phyloP scores from a whole-genome alignment of 2,113 vertebrate species.

The Ascaphus truei region DNA sequence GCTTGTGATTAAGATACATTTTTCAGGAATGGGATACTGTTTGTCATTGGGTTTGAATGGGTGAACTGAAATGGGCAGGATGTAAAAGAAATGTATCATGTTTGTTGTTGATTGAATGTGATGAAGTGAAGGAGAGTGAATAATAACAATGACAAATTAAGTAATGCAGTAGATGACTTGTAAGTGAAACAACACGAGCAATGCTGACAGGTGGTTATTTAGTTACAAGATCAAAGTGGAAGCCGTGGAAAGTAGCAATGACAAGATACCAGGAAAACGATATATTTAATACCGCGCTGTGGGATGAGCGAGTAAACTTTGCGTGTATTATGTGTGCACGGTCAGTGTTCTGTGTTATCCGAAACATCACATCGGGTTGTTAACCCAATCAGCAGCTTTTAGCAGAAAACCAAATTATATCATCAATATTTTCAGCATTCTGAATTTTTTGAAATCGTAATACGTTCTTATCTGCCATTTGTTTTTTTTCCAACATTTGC shows the following conservation, averaged over 20 bases:
- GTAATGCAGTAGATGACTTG: constrained; percentile 35
- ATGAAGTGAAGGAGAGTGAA: constrained; percentile 41
- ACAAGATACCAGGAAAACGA: too few relatives aligned
- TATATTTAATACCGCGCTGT: too few relatives aligned
- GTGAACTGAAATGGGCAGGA: constrained; percentile 37
- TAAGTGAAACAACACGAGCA: constrained; percentile 39
- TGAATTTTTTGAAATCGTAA: too few relatives aligned
- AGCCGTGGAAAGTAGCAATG: not conserved
- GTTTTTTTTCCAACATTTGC: too few relatives aligned
- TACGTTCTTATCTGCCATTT: too few relatives aligned
- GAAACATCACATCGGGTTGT: too few relatives aligned
- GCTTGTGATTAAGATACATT: constrained; percentile 54
- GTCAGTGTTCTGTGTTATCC: too few relatives aligned
- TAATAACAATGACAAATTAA: constrained; percentile 44
- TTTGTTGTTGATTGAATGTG: constrained; percentile 28
- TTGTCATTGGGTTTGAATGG: constrained; percentile 35
- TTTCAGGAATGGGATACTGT: constrained; percentile 41
- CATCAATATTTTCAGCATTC: too few relatives aligned
- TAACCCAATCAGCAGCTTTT: too few relatives aligned
- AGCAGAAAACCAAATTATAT: too few relatives aligned
- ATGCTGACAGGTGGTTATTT: constrained; percentile 49
- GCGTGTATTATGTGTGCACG: too few relatives aligned
- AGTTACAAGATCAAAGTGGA: constrained; percentile 36
- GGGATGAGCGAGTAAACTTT: too few relatives aligned
- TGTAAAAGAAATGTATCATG: constrained; percentile 20